A percentile compares a stretch with the other conserved stretches of the same genome.
These are phyloP conservation scores for Archocentrus centrarchus DNA, from an alignment of 2,113 vertebrate species.

Conservation along the genomic window DNA sequence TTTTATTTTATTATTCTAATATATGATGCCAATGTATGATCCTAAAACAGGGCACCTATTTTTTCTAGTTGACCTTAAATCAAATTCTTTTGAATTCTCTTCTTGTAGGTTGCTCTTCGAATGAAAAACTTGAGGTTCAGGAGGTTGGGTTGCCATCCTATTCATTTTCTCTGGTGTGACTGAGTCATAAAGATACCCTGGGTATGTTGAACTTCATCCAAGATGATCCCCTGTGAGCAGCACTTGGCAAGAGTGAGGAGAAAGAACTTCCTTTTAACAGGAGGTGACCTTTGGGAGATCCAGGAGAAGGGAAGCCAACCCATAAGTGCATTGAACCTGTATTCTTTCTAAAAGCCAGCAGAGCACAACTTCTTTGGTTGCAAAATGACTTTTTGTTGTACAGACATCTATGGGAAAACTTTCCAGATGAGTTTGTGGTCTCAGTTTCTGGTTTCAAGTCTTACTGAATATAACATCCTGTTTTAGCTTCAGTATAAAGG, in stretches of 20 bases:
- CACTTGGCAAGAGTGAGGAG: neutral
- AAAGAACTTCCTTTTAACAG: neutral
- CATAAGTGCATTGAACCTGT: neutral
- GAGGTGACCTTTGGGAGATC: neutral
- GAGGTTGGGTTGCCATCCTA: neutral
- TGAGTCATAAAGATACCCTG: neutral
- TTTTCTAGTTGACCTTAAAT: no score
- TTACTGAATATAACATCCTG: neutral
- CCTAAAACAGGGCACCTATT: no score
- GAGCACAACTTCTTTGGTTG: neutral
- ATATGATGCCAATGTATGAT: no score
- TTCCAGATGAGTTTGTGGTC: neutral
- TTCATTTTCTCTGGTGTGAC: neutral
- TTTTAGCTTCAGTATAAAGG: slow-evolving; percentile 3
- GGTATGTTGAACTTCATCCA: neutral
- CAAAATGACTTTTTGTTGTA: neutral
- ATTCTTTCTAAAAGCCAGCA: neutral
- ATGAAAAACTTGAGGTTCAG: neutral
- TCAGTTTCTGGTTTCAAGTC: neutral
- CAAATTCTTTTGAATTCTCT: no score
- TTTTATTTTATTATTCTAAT: no score
- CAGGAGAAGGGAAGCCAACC: no score
- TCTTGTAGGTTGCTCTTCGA: neutral
- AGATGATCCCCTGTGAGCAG: neutral
- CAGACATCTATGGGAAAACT: neutral